phyloP scores from a whole-genome alignment of 2,888 invertebrate genomes.

The Pantelozetes paolii region DNA sequence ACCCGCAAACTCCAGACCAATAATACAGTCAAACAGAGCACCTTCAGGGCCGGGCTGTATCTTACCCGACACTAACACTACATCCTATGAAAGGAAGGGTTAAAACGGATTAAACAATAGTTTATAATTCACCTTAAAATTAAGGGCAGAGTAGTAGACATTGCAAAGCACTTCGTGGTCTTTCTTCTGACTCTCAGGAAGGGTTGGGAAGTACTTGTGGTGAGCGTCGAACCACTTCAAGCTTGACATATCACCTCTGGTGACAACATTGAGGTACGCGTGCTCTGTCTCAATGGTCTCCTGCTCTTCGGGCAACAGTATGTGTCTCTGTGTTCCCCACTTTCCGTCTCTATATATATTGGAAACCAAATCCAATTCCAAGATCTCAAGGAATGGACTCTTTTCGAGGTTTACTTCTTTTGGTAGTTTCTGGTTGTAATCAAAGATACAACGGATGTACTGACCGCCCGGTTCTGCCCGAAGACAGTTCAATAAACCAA shows the following conservation, averaged over 20 bases:
- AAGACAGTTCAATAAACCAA: slow-evolving; percentile 86
- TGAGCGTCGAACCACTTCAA: slow-evolving; percentile 89
- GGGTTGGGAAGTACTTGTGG: slow-evolving; percentile 61
- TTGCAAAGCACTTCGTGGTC: slow-evolving; percentile 65
- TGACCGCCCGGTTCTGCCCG: slow-evolving; percentile 78
- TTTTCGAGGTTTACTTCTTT: slow-evolving; percentile 42
- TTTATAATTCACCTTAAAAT: slow-evolving; percentile 62
- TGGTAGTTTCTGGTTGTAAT: slow-evolving; percentile 54
- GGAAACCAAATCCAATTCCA: slow-evolving; percentile 69
- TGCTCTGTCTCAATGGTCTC: slow-evolving; percentile 62
- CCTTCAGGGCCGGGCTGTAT: slow-evolving; percentile 81
- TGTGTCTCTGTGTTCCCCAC: slow-evolving; percentile 75
- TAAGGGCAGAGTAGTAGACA: slow-evolving; percentile 88
- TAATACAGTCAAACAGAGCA: slow-evolving; percentile 75
- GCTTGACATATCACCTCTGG: slow-evolving; percentile 90
- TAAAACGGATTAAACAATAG: slow-evolving; percentile 56
- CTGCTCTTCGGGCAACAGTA: slow-evolving; percentile 59
- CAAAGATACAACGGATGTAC: slow-evolving; percentile 62
- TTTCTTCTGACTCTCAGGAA: not conserved
- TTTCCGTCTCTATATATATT: slow-evolving; percentile 75
- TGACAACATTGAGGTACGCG: slow-evolving; percentile 88
- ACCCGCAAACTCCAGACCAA: slow-evolving; percentile 91
- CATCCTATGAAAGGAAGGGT: slow-evolving; percentile 65
- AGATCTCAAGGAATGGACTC: slow-evolving; percentile 48
- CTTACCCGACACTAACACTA: slow-evolving; percentile 96